phyloP scores from a whole-genome alignment of 2,797 vertebrate genomes.

The Clarias pachynema region DNA sequence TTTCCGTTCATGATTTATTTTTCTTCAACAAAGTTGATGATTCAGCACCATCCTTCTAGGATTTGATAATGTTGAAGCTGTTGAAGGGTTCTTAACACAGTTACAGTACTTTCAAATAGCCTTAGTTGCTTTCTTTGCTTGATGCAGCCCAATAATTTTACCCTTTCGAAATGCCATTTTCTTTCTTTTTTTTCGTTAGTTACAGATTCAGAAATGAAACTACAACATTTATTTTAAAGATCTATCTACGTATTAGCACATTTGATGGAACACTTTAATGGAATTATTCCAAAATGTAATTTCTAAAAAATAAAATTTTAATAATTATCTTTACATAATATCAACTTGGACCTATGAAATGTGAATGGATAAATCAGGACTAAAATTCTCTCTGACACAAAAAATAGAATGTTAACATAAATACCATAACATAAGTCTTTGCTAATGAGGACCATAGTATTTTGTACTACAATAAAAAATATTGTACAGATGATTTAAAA shows the following conservation, averaged over 20 bases:
- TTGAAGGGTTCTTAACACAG: too few species aligned
- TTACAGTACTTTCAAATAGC: too few species aligned
- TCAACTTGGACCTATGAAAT: background rate
- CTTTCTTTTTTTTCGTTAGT: background rate
- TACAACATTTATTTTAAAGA: background rate
- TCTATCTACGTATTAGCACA: background rate
- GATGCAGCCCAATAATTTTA: too few species aligned
- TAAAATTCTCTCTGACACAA: background rate
- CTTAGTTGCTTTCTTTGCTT: too few species aligned
- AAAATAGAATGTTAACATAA: background rate
- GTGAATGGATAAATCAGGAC: background rate
- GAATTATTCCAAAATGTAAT: background rate
- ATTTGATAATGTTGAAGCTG: too few species aligned
- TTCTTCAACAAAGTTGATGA: too few species aligned
- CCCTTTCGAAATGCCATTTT: too few species aligned
- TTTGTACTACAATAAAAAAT: background rate
- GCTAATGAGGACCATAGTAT: background rate
- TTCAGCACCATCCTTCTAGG: too few species aligned
- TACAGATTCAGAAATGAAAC: background rate
- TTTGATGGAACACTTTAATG: background rate
- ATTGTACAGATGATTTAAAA: background rate
- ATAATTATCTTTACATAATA: background rate
- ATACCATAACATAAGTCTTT: background rate
- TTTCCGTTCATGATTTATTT: too few species aligned
- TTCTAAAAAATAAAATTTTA: background rate